phyloP scores from a whole-genome alignment of 92 coral and sea anemone genomes.

The Scolanthus callimorphus region DNA sequence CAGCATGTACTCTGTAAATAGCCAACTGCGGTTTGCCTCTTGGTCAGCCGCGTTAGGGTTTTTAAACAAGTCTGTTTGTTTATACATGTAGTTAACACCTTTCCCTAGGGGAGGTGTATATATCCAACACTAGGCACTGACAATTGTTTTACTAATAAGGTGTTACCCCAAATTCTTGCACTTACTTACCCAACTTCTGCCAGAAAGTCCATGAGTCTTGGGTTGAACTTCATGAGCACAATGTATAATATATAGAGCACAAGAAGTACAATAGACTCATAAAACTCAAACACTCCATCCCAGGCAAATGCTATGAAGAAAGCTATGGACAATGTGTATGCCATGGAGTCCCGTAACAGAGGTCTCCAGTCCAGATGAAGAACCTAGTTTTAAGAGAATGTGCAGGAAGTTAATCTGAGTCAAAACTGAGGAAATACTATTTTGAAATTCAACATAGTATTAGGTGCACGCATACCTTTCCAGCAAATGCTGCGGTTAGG shows the following conservation, averaged over 20 bases:
- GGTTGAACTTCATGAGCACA: conserved; percentile 88
- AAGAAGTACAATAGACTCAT: conserved; percentile 82
- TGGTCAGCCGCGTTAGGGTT: no score
- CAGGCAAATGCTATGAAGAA: conserved; percentile 83
- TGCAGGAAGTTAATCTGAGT: background rate
- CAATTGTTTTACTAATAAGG: no score
- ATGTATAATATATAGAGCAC: conserved; percentile 76
- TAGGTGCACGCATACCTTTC: conserved; percentile 58
- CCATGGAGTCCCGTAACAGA: conserved; percentile 84
- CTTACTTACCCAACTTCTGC: conserved; percentile 82
- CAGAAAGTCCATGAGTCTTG: conserved; percentile 69
- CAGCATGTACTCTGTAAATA: no score
- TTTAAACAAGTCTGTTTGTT: no score
- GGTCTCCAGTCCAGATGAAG: conserved; percentile 98
- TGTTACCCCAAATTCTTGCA: no score
- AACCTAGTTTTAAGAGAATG: conserved; percentile 40
- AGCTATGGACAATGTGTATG: conserved; percentile 89
- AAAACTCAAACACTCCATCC: conserved; percentile 90
- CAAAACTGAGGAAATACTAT: background rate
- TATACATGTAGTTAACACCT: no score
- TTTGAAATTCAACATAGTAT: no score
- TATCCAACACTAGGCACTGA: no score
- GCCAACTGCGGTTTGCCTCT: no score
- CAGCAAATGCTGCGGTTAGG: conserved; percentile 93
- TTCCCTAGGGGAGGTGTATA: no score